phyloP scores from a whole-genome alignment of 2,113 vertebrate genomes.

The Pyxicephalus adspersus region DNA sequence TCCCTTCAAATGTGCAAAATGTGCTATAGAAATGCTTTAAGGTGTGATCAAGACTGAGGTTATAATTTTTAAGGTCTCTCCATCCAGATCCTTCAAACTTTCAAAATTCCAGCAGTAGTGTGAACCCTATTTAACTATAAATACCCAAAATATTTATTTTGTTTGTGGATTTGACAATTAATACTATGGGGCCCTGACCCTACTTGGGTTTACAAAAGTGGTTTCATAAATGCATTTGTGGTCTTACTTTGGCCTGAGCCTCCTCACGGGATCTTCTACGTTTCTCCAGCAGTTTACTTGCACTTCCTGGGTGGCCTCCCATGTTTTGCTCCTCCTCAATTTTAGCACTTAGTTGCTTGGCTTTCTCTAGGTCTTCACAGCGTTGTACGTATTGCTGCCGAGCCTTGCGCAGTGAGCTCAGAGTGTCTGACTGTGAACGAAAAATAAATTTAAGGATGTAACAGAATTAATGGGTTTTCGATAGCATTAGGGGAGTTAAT shows the following conservation, averaged over 20 bases:
- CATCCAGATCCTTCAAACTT: too few species aligned
- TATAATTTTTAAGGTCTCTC: too few species aligned
- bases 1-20: too few species aligned
- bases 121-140: too few species aligned
- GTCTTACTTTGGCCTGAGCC: slow-evolving; percentile 78
- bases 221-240: too few species aligned
- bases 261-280: slow-evolving; percentile 87
- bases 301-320: slow-evolving; percentile 39
- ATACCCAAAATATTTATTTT: too few species aligned
- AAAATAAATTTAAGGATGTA: not conserved
- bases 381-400: slow-evolving; percentile 86
- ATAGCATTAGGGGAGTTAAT: not conserved
- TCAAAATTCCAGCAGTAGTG: too few species aligned
- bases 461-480: not conserved
- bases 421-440: slow-evolving; percentile 74
- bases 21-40: too few species aligned
- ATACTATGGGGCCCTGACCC: too few species aligned
- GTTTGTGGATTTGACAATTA: too few species aligned
- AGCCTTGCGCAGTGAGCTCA: slow-evolving; percentile 79
- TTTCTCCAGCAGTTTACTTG: slow-evolving; percentile 85
- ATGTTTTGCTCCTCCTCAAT: slow-evolving; percentile 72
- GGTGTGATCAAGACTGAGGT: too few species aligned
- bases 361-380: slow-evolving; percentile 84
- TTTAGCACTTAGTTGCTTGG: slow-evolving; percentile 74
- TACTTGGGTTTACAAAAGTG: too few species aligned